Base-by-base conservation (phyloP, 2,797 vertebrate species). In the Channallabes apus region DNA sequence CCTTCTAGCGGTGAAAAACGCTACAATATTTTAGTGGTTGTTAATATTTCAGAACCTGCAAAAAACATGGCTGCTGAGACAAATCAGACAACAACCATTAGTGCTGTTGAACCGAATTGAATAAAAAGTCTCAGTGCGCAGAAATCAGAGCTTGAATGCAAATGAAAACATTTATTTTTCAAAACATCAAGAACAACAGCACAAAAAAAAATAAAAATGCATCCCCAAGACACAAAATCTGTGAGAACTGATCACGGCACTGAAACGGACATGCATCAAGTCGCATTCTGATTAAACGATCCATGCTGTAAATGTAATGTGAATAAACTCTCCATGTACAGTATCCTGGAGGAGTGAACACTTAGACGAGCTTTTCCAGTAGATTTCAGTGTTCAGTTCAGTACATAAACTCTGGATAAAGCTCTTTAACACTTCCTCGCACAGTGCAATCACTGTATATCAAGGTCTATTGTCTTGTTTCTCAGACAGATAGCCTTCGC, bases 391-490 rank as follows among this genome's bases (percentile, higher is more conserved):
- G 67, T 54, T 29, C 2, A 46, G 46, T 59, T 59, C 27, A 24
- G 4, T 11, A 8, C 56, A 20, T 6, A 78, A 61, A 35, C 76
- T 61, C 76, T 4, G 9, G 14, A 15, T 62, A 41, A 38, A 61
- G 76, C 12, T 24, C 27, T 20, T 54, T 51, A 56, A 4, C 51
- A 54, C n/a, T 38, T 41, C 22, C 4, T n/a, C 20, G 20, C 22
- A 38, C 51, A 35, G 32, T 3, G 24, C 46, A 27, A 80, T 62
- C 46, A 27, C 77, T 41, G 77, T 46, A 64, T 64, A 64, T 64
- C 77, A 80, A 56, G 35, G 22, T 59, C 77, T 62, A 80, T 80
- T 80, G 77, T 80, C 32, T 79, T 18, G 5, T 11, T 15, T 38
- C 24, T 5, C 18, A 27, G 59, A 80, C 6, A 80, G 59, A 80